These are phyloP conservation scores for Rhagonycha fulva DNA, from an alignment of 2,888 invertebrate genomes.

Conservation along the genomic window DNA sequence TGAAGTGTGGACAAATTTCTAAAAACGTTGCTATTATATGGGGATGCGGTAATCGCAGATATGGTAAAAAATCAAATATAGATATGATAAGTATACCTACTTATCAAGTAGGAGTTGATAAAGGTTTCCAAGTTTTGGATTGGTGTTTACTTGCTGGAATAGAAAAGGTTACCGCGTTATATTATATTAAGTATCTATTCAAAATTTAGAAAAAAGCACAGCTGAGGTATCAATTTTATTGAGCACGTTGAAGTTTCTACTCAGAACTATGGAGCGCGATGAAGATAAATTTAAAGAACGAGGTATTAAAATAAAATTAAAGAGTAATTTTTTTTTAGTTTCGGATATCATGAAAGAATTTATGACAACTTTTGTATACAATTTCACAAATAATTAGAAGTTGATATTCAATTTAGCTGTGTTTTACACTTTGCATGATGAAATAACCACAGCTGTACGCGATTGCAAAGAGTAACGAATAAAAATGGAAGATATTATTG, in stretches of 20 bases:
- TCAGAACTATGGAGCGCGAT: not conserved
- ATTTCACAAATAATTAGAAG: not conserved
- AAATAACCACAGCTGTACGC: not conserved
- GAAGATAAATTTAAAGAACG: not conserved
- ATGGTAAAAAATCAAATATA: constrained; percentile 79
- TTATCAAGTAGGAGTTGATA: constrained; percentile 83
- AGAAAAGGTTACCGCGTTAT: constrained; percentile 94
- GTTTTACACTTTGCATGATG: not conserved
- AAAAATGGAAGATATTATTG: not conserved
- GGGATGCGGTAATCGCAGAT: constrained; percentile 98
- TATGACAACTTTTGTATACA: not conserved
- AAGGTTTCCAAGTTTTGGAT: constrained; percentile 76
- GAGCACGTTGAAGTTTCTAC: constrained; percentile 38
- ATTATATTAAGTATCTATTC: constrained; percentile 99
- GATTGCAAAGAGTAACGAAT: not conserved
- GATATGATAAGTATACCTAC: constrained; percentile 79
- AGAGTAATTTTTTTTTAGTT: not conserved
- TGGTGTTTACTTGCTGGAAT: constrained; percentile 91
- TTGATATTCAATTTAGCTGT: not conserved
- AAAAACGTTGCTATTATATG: constrained; percentile 96
- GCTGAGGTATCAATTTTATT: constrained; percentile 91
- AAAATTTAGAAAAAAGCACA: constrained; percentile 91
- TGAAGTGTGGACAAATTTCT: constrained; percentile 84
- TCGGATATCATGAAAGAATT: not conserved
- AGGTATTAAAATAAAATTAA: not conserved